A percentile compares a stretch with the other conserved stretches of the same genome.
phyloP scores from a whole-genome alignment of 2,113 vertebrate species.

The Neogale vison region DNA sequence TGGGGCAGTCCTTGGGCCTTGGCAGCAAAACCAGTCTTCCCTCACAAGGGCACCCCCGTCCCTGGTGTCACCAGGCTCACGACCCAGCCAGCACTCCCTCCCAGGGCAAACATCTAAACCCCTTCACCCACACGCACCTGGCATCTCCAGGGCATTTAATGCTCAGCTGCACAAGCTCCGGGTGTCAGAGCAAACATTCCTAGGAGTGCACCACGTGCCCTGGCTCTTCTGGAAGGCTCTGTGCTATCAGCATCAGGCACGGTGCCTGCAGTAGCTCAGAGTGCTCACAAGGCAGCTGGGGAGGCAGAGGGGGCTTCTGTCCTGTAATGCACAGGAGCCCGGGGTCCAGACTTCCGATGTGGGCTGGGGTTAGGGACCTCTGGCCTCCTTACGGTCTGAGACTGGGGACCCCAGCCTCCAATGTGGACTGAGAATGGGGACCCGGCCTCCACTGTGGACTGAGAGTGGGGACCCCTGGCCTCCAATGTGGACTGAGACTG shows the following conservation, averaged over 20 bases:
- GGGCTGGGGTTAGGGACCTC: not conserved
- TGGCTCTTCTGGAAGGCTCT: not conserved
- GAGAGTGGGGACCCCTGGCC: not conserved
- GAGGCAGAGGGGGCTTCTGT: not conserved
- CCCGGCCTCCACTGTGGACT: not conserved
- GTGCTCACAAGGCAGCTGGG: accelerated
- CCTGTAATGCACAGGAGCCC: not conserved
- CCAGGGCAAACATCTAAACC: not conserved
- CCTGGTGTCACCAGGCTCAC: not conserved
- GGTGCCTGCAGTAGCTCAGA: too few relatives aligned
- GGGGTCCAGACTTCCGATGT: accelerated
- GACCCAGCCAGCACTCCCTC: not conserved
- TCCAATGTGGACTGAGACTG: not conserved
- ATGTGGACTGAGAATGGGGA: not conserved
- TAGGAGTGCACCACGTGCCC: accelerated
- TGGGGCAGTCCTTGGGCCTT: not conserved
- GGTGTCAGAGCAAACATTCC: not conserved
- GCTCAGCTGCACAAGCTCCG: accelerated
- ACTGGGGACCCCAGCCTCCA: not conserved
- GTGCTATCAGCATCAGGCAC: accelerated
- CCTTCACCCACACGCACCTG: not conserved
- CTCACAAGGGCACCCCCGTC: not conserved
- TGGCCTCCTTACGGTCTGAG: not conserved
- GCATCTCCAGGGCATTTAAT: too few relatives aligned
- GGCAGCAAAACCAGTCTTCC: accelerated